Evolutionary conservation across 2,888 invertebrate species (phyloP), one percentile per base, ranked within the genome.

Genomic region (Eupithecia subumbrata): DNA sequence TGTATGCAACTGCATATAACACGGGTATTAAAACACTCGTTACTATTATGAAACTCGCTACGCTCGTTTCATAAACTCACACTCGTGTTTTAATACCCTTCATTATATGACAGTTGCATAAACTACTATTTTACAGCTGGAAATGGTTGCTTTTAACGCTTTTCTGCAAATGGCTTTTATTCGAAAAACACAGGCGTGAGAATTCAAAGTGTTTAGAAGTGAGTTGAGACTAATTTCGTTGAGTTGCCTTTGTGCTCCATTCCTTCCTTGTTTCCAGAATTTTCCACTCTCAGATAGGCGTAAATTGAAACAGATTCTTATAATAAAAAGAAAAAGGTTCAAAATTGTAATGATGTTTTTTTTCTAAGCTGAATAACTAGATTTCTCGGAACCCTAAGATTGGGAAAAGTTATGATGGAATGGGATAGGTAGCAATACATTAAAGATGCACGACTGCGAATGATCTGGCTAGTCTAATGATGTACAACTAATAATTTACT

Each of bases 61-160:
- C n/a, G n/a, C n/a, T n/a, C n/a, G n/a, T n/a, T n/a, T n/a, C n/a
- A n/a, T n/a, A n/a, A n/a, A n/a, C n/a, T n/a, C n/a, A n/a, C n/a
- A n/a, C n/a, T n/a, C n/a, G n/a, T n/a, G n/a, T n/a, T n/a, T n/a
- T n/a, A n/a, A n/a, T n/a, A n/a, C n/a, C n/a, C n/a, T n/a, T n/a
- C n/a, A n/a, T n/a, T n/a, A n/a, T n/a, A n/a, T n/a, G n/a, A n/a
- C n/a, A n/a, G n/a, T n/a, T n/a, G n/a, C n/a, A n/a, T n/a, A n/a
- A n/a, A n/a, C n/a, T n/a, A n/a, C n/a, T n/a, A n/a, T n/a, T 70
- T 74, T 67, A 86, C 79, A 81, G 78, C 83, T 83, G 83, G 78
- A 82, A 86, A 88, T 84, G 81, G 84, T 83, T 77, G 83, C 84
- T 84, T 84, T 80, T 84, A 82, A 76, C 84, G 82, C 81, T 82